phyloP scores from a whole-genome alignment of 1,140 invertebrate species.

The Zaprionus gabonicus region DNA sequence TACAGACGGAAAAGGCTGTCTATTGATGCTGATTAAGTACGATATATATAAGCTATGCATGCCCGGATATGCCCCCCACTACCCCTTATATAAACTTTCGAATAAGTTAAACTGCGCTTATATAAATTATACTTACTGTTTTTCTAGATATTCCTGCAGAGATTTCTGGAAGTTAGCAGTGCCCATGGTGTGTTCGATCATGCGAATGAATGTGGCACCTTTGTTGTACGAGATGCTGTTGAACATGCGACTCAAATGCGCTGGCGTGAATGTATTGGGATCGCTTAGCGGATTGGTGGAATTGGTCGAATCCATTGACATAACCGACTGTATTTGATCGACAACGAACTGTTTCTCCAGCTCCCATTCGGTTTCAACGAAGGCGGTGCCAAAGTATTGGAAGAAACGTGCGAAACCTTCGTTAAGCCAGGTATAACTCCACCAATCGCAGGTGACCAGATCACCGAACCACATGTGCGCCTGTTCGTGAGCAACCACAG shows the following conservation, averaged over 20 bases:
- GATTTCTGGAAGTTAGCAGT: constrained; percentile 87
- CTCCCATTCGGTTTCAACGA: constrained; percentile 85
- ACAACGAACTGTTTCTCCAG: constrained; percentile 86
- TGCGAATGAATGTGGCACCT: constrained; percentile 89
- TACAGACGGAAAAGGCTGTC: too few relatives aligned
- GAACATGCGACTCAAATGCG: constrained; percentile 86
- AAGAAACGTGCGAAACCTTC: constrained; percentile 90
- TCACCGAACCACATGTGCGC: constrained; percentile 90
- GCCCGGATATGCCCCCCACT: neutral
- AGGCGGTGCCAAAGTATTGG: constrained; percentile 88
- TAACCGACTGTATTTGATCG: constrained; percentile 88
- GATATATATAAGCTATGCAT: too few relatives aligned
- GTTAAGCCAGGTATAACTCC: constrained; percentile 89
- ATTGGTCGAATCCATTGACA: constrained; percentile 88
- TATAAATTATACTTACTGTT: constrained; percentile 82
- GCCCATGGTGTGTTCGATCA: constrained; percentile 91
- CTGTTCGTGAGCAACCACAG: constrained; percentile 88
- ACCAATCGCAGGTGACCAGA: constrained; percentile 89
- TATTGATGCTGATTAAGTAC: too few relatives aligned
- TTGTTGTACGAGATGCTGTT: constrained; percentile 87
- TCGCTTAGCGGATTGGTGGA: constrained; percentile 87
- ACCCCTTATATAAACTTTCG: neutral
- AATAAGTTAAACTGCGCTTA: too few relatives aligned
- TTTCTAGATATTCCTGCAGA: constrained; percentile 86
- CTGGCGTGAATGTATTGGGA: constrained; percentile 84